A percentile compares a stretch with the other conserved stretches of the same genome.
Conservation (phyloP, 2,797 vertebrate species). For the Dendrocincla fuliginosa region DNA sequence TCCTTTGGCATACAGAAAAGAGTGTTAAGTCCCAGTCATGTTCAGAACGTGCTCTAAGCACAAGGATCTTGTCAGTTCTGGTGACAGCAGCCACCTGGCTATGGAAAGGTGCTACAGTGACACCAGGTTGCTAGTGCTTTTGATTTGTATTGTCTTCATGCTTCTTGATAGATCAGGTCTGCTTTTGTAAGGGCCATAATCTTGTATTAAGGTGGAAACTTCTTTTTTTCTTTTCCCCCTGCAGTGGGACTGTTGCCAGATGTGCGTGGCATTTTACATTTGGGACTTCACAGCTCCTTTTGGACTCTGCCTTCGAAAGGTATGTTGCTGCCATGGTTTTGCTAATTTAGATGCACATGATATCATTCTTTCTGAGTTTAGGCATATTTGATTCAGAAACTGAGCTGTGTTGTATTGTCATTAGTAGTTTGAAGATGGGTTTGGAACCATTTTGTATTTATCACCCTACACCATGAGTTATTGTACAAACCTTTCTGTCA, state of each 20-base stretch:
- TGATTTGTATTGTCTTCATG: neutral
- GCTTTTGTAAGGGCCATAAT: neutral
- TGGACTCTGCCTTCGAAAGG: neutral
- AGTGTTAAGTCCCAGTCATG: neutral
- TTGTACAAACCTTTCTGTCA: neutral
- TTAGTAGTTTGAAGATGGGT: neutral
- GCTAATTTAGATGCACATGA: neutral
- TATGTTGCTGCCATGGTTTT: neutral
- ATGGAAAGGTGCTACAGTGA: neutral
- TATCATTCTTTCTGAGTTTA: neutral
- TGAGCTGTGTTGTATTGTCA: accelerated
- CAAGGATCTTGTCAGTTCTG: neutral
- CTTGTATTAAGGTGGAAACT: neutral
- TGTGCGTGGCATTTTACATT: neutral
- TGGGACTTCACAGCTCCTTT: neutral
- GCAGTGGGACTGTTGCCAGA: neutral
- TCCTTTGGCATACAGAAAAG: neutral
- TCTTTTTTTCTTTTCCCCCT: neutral
- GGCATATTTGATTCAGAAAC: neutral
- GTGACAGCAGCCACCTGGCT: neutral
- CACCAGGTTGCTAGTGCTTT: neutral
- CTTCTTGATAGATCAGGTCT: neutral
- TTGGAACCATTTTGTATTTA: neutral
- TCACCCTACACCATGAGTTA: neutral
- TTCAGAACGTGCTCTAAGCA: neutral